phyloP scores from a whole-genome alignment of 2,888 invertebrate genomes.

The Hanleya hanleyi region DNA sequence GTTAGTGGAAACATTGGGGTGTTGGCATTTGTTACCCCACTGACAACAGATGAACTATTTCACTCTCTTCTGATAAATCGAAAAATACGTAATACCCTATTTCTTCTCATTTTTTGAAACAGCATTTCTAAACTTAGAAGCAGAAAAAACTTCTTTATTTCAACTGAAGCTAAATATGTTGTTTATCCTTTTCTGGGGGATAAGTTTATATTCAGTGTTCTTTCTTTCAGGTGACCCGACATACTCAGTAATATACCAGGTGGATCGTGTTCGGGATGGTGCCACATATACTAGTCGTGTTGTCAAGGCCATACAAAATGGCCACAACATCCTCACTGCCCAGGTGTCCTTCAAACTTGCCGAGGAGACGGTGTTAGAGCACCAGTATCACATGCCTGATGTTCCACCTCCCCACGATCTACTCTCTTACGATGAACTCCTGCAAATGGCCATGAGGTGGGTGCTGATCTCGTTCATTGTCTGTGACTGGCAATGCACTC shows the following conservation, averaged over 20 bases:
- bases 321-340: conserved; percentile 71
- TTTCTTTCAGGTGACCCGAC: conserved; percentile 51
- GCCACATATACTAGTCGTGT: conserved; percentile 70
- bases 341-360: conserved; percentile 66
- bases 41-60: no score
- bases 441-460: conserved; percentile 50
- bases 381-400: conserved; percentile 72
- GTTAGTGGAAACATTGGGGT: no score
- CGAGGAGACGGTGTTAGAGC: conserved; percentile 63
- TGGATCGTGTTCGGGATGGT: conserved; percentile 73
- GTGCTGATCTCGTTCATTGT: conserved; percentile 9
- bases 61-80: no score
- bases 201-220: no score
- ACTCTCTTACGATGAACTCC: conserved; percentile 48
- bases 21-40: no score
- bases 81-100: no score
- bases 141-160: no score
- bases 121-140: no score
- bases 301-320: conserved; percentile 73
- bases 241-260: conserved; percentile 72
- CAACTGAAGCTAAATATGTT: no score
- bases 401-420: conserved; percentile 70
- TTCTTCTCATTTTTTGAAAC: no score
- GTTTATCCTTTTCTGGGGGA: no score
- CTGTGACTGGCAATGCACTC: not conserved